phyloP scores from a whole-genome alignment of 2,113 vertebrate genomes.

The Elachura formosa region DNA sequence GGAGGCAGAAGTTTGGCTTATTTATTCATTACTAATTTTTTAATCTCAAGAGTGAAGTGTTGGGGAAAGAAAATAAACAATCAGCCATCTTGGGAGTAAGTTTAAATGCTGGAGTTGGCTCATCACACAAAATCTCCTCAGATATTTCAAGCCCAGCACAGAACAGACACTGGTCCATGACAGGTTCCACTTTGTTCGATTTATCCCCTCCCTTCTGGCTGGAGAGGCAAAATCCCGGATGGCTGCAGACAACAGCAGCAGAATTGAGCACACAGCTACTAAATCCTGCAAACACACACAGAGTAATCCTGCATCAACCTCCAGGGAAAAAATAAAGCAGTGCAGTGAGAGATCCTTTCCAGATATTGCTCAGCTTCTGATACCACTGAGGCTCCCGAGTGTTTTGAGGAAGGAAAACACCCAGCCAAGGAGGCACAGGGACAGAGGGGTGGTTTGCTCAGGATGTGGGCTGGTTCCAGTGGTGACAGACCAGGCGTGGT shows the following conservation, averaged over 20 bases:
- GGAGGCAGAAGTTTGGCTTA: background rate
- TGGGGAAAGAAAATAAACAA: background rate
- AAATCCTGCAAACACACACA: background rate
- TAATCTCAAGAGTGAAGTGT: background rate
- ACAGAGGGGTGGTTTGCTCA: background rate
- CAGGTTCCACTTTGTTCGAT: background rate
- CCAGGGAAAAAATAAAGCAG: background rate
- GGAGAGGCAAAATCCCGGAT: background rate
- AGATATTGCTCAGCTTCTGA: background rate
- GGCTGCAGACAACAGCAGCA: background rate
- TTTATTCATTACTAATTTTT: background rate
- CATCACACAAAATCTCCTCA: background rate
- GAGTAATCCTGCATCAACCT: background rate
- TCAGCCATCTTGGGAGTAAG: background rate
- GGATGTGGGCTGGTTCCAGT: background rate
- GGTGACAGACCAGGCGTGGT: background rate
- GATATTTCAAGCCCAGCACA: background rate
- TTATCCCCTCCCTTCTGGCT: background rate
- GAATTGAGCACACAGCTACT: rapidly evolving
- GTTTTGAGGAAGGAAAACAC: background rate
- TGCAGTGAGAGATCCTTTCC: background rate
- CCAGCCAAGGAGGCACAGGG: background rate
- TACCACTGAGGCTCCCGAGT: background rate
- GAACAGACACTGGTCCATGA: background rate
- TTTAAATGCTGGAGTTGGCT: background rate